Conservation (phyloP, 2,888 invertebrate species). For the Antheraea assamensis region DNA sequence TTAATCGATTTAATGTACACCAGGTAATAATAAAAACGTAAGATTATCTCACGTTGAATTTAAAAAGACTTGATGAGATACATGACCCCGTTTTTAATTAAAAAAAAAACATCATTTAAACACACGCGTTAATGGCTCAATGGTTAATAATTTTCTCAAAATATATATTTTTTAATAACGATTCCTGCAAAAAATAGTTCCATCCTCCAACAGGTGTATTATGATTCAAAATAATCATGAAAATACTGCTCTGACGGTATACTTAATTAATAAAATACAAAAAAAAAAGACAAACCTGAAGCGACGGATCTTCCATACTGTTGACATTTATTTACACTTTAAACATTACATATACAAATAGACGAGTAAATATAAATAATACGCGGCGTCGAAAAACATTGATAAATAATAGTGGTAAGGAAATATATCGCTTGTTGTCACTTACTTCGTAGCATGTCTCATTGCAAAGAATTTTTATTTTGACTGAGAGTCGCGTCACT, state of each 20-base stretch:
- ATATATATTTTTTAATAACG: no score
- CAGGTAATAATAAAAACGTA: no score
- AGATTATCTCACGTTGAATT: no score
- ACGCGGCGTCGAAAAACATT: neutral
- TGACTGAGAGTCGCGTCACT: conserved; percentile 53
- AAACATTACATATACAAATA: no score
- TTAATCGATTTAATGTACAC: no score
- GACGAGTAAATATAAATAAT: neutral
- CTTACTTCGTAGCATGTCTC: conserved; percentile 44
- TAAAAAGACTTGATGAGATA: no score
- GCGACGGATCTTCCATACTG: conserved; percentile 14
- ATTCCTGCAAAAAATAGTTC: neutral
- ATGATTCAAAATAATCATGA: neutral
- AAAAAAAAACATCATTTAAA: no score
- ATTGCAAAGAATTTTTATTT: conserved; percentile 60
- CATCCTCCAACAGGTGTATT: neutral
- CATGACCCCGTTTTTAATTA: no score
- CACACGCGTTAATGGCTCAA: no score
- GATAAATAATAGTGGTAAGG: neutral
- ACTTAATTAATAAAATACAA: neutral
- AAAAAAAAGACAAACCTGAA: conserved; percentile 3
- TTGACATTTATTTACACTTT: neutral
- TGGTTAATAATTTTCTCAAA: no score
- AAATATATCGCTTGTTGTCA: conserved; percentile 22
- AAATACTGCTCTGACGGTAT: neutral